phyloP scores from a whole-genome alignment of 2,113 vertebrate species.

The Vulpes vulpes region DNA sequence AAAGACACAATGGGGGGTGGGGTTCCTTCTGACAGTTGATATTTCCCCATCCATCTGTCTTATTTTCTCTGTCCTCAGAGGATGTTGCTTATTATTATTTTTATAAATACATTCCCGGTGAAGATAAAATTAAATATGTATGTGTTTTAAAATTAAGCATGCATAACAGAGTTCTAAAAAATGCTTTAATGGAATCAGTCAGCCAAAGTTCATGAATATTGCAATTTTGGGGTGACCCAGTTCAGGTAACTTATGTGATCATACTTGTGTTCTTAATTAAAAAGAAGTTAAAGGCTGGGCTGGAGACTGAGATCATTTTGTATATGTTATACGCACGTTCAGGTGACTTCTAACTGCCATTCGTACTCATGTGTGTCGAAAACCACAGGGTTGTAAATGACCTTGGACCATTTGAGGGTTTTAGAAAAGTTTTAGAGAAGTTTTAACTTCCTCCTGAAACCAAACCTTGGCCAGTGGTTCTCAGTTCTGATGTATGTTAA shows the following conservation, averaged over 20 bases:
- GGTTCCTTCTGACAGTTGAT: not conserved
- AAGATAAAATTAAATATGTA: conserved; percentile 67
- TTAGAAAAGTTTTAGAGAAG: not conserved
- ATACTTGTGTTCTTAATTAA: not conserved
- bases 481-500: not conserved
- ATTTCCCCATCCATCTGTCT: not conserved
- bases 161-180: conserved; percentile 4
- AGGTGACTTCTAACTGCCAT: fast-evolving
- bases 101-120: conserved; percentile 12
- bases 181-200: not conserved
- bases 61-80: conserved; percentile 10
- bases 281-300: not conserved
- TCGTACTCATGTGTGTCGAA: not conserved
- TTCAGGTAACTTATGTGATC: not conserved
- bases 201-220: conserved; percentile 6
- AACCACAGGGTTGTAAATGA: fast-evolving
- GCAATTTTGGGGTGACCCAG: not conserved
- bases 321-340: no score
- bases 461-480: fast-evolving
- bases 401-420: not conserved
- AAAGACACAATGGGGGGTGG: not conserved
- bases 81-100: conserved; percentile 41
- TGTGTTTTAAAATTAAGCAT: conserved; percentile 63
- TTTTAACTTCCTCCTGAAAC: not conserved
- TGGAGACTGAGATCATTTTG: not conserved